These are phyloP conservation scores for Ypsolopha scabrella DNA, from an alignment of 2,888 invertebrate genomes.

Conservation along the genomic window DNA sequence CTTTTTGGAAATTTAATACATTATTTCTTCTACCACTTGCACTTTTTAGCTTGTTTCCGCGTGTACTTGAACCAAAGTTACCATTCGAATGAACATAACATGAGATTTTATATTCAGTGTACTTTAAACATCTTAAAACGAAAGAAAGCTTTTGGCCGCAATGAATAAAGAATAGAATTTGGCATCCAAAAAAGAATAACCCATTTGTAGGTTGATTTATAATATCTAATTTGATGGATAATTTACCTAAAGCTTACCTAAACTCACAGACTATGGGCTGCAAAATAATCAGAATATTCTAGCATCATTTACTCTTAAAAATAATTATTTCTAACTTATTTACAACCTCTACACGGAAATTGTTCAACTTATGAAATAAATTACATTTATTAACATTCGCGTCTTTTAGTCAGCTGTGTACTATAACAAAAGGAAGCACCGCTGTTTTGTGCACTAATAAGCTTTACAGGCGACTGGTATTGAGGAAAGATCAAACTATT, in stretches of 20 bases:
- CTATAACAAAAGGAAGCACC: no score
- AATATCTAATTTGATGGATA: slow-evolving; percentile 29
- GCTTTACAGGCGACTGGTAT: no score
- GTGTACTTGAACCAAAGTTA: neutral
- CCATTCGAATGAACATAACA: neutral
- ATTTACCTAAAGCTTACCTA: slow-evolving; percentile 1
- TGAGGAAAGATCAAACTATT: no score
- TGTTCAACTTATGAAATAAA: slow-evolving; percentile 42
- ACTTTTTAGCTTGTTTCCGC: no score
- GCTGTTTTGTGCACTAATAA: neutral
- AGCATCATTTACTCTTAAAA: slow-evolving; percentile 52
- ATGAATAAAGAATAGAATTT: slow-evolving; percentile 36
- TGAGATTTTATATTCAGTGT: slow-evolving; percentile 1
- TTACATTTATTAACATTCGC: neutral
- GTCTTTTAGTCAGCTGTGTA: neutral
- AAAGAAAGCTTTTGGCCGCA: slow-evolving; percentile 46
- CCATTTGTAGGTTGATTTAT: slow-evolving; percentile 14
- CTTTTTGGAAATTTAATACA: no score
- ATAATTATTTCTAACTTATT: slow-evolving; percentile 60
- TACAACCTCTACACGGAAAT: slow-evolving; percentile 56
- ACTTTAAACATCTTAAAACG: slow-evolving; percentile 1
- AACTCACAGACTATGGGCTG: slow-evolving; percentile 48
- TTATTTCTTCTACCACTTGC: no score
- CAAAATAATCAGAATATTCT: slow-evolving; percentile 61
- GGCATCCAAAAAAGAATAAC: slow-evolving; percentile 43